phyloP scores from a whole-genome alignment of 1,140 invertebrate genomes.

The Drosophila malerkotliana region DNA sequence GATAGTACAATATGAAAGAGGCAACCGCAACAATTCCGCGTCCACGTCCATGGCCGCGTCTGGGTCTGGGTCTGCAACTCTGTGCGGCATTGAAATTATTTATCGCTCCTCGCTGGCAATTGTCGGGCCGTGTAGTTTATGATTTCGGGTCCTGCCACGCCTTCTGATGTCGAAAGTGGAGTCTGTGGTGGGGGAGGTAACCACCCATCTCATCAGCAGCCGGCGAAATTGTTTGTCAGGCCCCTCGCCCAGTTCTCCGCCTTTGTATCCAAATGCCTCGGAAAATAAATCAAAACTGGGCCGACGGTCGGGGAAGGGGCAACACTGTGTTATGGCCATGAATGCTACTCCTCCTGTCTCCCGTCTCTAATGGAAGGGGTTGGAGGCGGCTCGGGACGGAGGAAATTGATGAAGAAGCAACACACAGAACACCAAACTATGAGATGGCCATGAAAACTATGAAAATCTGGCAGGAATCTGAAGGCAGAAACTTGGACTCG shows the following conservation, averaged over 20 bases:
- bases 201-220: constrained; percentile 69
- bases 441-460: constrained; percentile 42
- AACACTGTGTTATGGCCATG: constrained; percentile 33
- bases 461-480: neutral
- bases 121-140: constrained; percentile 74
- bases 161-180: constrained; percentile 17
- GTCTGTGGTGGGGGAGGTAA: constrained; percentile 8
- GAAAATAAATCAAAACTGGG: constrained; percentile 74
- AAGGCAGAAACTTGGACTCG: constrained; percentile 11
- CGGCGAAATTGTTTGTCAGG: constrained; percentile 41
- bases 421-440: constrained; percentile 6
- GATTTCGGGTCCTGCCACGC: constrained; percentile 34
- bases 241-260: constrained; percentile 26
- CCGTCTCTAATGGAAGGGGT: constrained; percentile 34
- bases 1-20: constrained; percentile 47
- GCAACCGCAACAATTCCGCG: constrained; percentile 27
- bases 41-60: no score
- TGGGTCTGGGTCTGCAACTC: constrained; percentile 1
- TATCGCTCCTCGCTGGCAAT: constrained; percentile 64
- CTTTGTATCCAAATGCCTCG: constrained; percentile 63
- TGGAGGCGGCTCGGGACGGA: neutral
- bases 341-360: constrained; percentile 14
- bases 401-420: constrained; percentile 29
- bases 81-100: constrained; percentile 61
- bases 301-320: neutral